Percentiles rank a stretch among this genome's conserved stretches.
Evolutionary conservation across 2,888 invertebrate genomes (phyloP).

Genomic region (Apamea epomidion): DNA sequence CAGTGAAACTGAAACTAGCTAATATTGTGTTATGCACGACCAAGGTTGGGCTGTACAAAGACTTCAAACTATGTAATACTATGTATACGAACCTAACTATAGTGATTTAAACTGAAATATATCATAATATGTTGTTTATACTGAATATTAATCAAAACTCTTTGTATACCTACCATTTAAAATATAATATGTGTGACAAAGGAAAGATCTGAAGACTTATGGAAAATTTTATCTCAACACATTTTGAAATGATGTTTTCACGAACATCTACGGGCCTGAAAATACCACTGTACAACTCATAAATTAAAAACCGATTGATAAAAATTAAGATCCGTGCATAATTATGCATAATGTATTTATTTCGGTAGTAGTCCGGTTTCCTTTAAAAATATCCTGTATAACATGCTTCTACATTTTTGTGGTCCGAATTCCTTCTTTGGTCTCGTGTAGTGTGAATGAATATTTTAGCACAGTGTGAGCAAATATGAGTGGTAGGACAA

Average conservation of each 20-base stretch:
- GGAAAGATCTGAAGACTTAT: neutral
- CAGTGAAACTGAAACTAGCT: conserved; percentile 25
- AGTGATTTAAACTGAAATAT: no score
- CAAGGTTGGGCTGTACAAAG: neutral
- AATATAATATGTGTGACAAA: neutral
- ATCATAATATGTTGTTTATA: neutral
- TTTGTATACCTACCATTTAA: neutral
- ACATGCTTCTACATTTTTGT: conserved; percentile 3
- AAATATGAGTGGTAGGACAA: neutral
- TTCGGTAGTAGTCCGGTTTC: neutral
- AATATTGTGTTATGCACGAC: neutral
- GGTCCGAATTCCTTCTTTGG: neutral
- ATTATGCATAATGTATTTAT: neutral
- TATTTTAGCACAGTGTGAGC: conserved; percentile 8
- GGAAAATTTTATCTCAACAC: neutral
- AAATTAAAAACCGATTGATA: neutral
- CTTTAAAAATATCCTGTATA: neutral
- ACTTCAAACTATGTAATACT: neutral
- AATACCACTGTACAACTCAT: neutral
- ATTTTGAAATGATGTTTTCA: neutral
- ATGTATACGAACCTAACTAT: neutral
- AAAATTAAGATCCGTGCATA: neutral
- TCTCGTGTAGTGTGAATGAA: conserved; percentile 1
- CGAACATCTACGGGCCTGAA: neutral
- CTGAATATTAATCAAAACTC: neutral